Base-by-base conservation (phyloP, 2,797 vertebrate genomes). In the Sylvilagus floridanus region DNA sequence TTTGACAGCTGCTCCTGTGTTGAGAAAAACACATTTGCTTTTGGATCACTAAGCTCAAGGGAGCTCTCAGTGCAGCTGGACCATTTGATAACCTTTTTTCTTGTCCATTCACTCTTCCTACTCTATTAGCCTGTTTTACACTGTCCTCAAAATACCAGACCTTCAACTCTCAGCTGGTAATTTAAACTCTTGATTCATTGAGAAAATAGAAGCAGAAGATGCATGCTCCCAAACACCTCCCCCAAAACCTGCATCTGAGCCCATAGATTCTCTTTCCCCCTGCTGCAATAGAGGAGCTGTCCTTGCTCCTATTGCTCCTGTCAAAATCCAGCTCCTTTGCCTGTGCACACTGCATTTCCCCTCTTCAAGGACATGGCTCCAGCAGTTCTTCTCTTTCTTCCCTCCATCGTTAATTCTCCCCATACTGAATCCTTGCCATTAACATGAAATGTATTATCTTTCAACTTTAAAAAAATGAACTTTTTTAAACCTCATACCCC, bases 121-220 rank as follows among this genome's bases (percentile, higher is more conserved):
- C 7, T 1, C 54, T 22, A 28, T 26, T 19, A 84, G 62, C 37
- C 10, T 24, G 50, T 22, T 94, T 28, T 63, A 63, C 1, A 89
- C 28, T 50, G 30, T 37, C 21, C 63, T 94, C 52, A 50, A 71
- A 89, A 57, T 4, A 57, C 22, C 52, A 75, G 30, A 69, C 10
- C 28, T 63, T 21, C 19, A 32, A 77, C 5, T 77, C 26, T 65
- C n/a, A 62, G n/a, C 13, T 57, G 35, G 1, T 24, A 16, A 90
- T 52, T 75, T 82, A 66, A 4, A 9, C 32, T 94, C 83, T 87
- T 60, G 35, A 90, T 91, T 87, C 85, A 78, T 0, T 79, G 71
- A 91, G 84, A 66, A 93, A 86, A 77, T 1, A 90, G 82, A 84
- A 75, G 21, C 7, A 16, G 62, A 72, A 28, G 76, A 37, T 30